phyloP scores from a whole-genome alignment of 2,113 vertebrate species.

The Hippocampus zosterae region DNA sequence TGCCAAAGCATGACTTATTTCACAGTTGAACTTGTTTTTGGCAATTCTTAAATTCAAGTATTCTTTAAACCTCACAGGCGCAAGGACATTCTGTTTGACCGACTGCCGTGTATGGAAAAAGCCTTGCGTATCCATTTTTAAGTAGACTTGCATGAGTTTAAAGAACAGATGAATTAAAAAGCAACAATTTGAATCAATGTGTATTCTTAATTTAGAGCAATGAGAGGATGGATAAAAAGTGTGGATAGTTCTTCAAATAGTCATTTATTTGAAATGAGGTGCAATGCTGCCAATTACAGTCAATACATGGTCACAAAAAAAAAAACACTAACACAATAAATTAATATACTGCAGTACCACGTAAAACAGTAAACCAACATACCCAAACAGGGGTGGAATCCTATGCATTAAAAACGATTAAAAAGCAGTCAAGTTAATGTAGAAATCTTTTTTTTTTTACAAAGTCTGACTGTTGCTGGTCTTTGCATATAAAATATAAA shows the following conservation, averaged over 20 bases:
- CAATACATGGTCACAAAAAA: conserved; percentile 64
- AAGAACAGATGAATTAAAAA: too few relatives aligned
- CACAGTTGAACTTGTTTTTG: too few relatives aligned
- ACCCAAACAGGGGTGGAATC: conserved; percentile 35
- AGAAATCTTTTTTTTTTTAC: conserved; percentile 53
- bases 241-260: conserved; percentile 25
- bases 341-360: conserved; percentile 66
- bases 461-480: conserved; percentile 13
- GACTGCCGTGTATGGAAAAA: too few relatives aligned
- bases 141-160: too few relatives aligned
- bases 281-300: conserved; percentile 58
- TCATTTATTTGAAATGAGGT: conserved; percentile 66
- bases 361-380: conserved; percentile 58
- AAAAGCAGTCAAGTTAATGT: conserved; percentile 49
- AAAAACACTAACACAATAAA: conserved; percentile 68
- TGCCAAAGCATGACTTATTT: too few relatives aligned
- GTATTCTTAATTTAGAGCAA: background rate
- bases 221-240: background rate
- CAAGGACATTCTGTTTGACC: too few relatives aligned
- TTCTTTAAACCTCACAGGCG: too few relatives aligned
- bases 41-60: too few relatives aligned
- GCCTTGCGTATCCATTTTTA: too few relatives aligned
- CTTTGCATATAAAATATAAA: conserved; percentile 68
- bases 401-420: conserved; percentile 59
- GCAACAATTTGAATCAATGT: too few relatives aligned